phyloP scores from a whole-genome alignment of 1,140 invertebrate genomes.

The Brachionus calyciflorus region DNA sequence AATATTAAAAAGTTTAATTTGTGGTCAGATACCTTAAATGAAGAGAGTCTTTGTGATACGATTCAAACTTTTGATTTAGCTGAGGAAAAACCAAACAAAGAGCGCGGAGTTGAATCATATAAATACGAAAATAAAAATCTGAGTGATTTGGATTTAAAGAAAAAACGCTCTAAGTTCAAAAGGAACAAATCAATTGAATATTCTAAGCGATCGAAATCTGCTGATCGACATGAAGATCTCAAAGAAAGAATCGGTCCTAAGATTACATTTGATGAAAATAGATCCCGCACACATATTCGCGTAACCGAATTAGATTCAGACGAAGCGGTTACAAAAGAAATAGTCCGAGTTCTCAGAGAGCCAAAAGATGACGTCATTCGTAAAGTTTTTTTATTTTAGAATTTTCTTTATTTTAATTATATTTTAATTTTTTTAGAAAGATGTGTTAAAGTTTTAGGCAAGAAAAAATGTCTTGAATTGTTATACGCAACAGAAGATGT shows the following conservation, averaged over 20 bases:
- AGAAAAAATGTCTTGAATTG: slow-evolving; percentile 71
- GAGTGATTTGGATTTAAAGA: not conserved
- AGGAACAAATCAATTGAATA: not conserved
- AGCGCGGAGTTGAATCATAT: slow-evolving; percentile 31
- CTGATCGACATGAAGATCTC: not conserved
- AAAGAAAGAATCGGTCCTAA: not conserved
- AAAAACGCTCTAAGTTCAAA: not conserved
- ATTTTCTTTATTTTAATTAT: not conserved
- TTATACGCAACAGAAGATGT: slow-evolving; percentile 75
- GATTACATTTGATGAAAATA: slow-evolving; percentile 39
- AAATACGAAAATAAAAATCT: not conserved
- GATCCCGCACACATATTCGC: slow-evolving; percentile 43
- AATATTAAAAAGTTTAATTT: slow-evolving; percentile 36
- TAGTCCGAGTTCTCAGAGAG: slow-evolving; percentile 51
- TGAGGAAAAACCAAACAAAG: slow-evolving; percentile 3
- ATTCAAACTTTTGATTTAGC: not conserved
- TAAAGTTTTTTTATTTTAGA: slow-evolving; percentile 46
- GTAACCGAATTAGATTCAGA: slow-evolving; percentile 48
- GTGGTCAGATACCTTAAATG: slow-evolving; percentile 27
- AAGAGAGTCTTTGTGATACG: slow-evolving; percentile 35
- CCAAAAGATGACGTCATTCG: slow-evolving; percentile 52
- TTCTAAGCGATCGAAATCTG: not conserved
- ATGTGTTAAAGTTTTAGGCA: slow-evolving; percentile 71
- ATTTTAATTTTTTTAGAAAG: slow-evolving; percentile 65
- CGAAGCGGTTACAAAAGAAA: slow-evolving; percentile 48